A percentile compares a stretch with the other conserved stretches of the same genome.
Evolutionary conservation across 2,797 vertebrate species (phyloP).

Genomic region (Chaunax sp.): DNA sequence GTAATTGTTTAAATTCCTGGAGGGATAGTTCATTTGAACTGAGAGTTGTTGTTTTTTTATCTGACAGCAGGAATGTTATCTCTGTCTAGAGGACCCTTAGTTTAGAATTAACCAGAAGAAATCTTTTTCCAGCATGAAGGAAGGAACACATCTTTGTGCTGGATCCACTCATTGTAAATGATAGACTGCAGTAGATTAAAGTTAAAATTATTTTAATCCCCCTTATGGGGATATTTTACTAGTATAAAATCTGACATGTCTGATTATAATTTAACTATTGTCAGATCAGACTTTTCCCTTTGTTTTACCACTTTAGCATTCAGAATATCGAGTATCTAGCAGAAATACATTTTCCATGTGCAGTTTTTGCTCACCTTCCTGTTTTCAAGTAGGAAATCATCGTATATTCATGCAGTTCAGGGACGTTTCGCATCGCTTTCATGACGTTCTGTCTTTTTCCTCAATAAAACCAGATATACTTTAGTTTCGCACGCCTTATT

Average conservation of each 20-base stretch:
- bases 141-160: slow-evolving; percentile 20
- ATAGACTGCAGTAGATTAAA: slow-evolving; percentile 14
- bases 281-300: slow-evolving; percentile 16
- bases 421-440: slow-evolving; percentile 34
- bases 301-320: slow-evolving; percentile 11
- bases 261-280: slow-evolving; percentile 11
- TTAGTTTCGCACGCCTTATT: slow-evolving; percentile 38
- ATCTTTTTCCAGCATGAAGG: slow-evolving; percentile 22
- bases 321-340: background rate
- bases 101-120: slow-evolving; percentile 24
- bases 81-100: slow-evolving; percentile 28
- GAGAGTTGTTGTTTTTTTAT: slow-evolving; percentile 15
- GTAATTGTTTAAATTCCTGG: slow-evolving; percentile 1
- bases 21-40: slow-evolving; percentile 19
- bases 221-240: slow-evolving; percentile 11
- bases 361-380: slow-evolving; percentile 7
- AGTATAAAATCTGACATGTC: slow-evolving; percentile 14
- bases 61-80: slow-evolving; percentile 33
- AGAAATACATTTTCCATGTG: background rate
- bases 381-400: slow-evolving; percentile 3
- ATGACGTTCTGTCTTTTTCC: slow-evolving; percentile 32
- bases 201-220: slow-evolving; percentile 5
- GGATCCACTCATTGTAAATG: slow-evolving; percentile 26
- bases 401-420: slow-evolving; percentile 20
- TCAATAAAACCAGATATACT: slow-evolving; percentile 13